A percentile compares a stretch with the other conserved stretches of the same genome.
Conservation (phyloP, 2,797 vertebrate species). For the Hypotaenidia philippensis region DNA sequence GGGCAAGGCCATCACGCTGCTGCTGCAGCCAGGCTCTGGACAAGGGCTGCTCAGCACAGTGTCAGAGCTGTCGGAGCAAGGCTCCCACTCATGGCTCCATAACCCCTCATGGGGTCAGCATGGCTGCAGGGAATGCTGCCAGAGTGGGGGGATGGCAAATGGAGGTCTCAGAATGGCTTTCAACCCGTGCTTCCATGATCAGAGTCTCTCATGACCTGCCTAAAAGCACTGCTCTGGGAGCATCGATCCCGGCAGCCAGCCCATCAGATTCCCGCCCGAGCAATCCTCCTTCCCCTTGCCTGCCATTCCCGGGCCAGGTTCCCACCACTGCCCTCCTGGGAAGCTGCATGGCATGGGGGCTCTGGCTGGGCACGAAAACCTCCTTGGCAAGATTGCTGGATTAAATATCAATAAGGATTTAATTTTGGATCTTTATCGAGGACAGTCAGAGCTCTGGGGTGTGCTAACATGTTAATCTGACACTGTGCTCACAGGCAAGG, state of each 20-base stretch:
- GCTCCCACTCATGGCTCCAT: accelerated
- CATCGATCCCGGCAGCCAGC: background rate
- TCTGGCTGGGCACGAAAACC: background rate
- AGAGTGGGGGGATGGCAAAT: accelerated
- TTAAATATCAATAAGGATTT: background rate
- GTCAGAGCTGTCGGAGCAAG: background rate
- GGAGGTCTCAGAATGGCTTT: background rate
- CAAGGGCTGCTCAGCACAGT: background rate
- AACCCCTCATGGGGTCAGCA: background rate
- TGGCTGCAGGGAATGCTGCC: accelerated
- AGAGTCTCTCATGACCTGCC: background rate
- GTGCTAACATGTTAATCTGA: background rate
- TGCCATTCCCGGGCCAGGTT: accelerated
- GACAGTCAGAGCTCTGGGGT: background rate
- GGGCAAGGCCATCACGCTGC: accelerated
- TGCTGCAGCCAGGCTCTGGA: background rate
- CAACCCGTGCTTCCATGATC: background rate
- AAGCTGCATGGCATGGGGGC: background rate
- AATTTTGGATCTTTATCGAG: background rate
- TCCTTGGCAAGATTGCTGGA: background rate
- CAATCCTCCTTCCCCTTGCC: background rate
- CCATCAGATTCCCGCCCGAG: background rate
- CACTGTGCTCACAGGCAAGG: background rate
- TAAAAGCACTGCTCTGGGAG: background rate
- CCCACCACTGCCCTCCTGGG: accelerated